Conservation (phyloP, 1,140 invertebrate species). For the Ips typographus region DNA sequence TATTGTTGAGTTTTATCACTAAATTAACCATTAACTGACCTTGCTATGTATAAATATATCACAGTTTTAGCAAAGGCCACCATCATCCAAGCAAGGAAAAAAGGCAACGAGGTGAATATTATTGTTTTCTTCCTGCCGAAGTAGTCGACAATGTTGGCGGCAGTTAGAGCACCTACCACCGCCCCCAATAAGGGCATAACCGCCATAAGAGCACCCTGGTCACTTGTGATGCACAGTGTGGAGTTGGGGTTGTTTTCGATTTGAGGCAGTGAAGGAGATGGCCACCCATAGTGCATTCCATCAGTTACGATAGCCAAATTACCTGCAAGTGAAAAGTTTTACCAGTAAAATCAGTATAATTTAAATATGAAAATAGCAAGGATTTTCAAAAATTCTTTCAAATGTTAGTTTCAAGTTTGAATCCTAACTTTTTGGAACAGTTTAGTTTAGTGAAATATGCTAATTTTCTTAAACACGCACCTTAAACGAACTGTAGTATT, state of each 20-base stretch:
- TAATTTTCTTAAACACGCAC: no score
- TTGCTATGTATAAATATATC: conserved; percentile 57
- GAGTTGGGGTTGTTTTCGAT: conserved; percentile 50
- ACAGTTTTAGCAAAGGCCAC: conserved; percentile 55
- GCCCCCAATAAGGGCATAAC: conserved; percentile 63
- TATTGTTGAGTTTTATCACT: no score
- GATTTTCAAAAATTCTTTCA: no score
- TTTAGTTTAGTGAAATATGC: no score
- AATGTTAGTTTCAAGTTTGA: no score
- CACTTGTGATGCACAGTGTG: conserved; percentile 41
- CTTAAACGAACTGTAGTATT: no score
- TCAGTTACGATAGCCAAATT: conserved; percentile 40
- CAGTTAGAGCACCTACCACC: conserved; percentile 61
- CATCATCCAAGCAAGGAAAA: conserved; percentile 63
- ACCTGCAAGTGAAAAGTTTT: conserved; percentile 15
- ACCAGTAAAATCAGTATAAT: no score
- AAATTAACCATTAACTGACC: conserved; percentile 35
- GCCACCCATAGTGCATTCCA: conserved; percentile 45
- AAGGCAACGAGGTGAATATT: conserved; percentile 61
- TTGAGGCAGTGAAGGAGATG: conserved; percentile 47
- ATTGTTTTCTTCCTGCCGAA: conserved; percentile 63
- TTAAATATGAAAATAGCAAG: no score
- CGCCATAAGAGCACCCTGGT: conserved; percentile 62
- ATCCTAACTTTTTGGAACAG: no score
- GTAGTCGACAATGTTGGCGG: conserved; percentile 60